These are phyloP conservation scores for Nephrocerus scutellatus DNA, from an alignment of 2,888 invertebrate genomes.

Conservation along the genomic window DNA sequence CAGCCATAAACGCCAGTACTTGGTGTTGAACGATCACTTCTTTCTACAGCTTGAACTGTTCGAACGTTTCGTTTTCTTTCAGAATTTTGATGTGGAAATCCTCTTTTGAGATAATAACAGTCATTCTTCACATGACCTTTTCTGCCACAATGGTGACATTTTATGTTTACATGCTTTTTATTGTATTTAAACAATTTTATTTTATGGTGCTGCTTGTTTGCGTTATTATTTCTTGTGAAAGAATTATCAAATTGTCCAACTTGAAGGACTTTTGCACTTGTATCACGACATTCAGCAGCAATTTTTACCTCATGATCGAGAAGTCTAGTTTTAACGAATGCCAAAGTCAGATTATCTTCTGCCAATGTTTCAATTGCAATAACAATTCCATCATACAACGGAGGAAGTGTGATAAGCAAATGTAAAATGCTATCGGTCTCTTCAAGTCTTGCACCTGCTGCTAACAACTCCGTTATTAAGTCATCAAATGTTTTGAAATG, in stretches of 20 bases:
- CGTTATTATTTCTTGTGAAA: neutral
- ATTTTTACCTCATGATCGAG: constrained; percentile 9
- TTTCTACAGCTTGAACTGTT: neutral
- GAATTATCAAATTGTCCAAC: constrained; percentile 10
- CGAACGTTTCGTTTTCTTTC: constrained; percentile 1
- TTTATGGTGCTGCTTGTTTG: neutral
- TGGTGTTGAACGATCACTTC: constrained; percentile 3
- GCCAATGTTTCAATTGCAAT: too few relatives aligned
- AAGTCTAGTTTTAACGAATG: too few relatives aligned
- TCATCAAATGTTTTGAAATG: too few relatives aligned
- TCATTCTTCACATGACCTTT: constrained; percentile 30
- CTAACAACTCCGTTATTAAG: too few relatives aligned
- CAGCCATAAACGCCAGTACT: constrained; percentile 10
- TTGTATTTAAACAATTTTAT: neutral
- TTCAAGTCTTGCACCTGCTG: too few relatives aligned
- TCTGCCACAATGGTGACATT: constrained; percentile 32
- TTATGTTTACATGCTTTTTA: constrained; percentile 6
- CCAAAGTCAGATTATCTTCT: too few relatives aligned
- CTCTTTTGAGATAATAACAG: constrained; percentile 22
- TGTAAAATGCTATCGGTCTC: too few relatives aligned
- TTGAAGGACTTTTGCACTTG: constrained; percentile 29
- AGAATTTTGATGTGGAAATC: constrained; percentile 4
- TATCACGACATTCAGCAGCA: constrained; percentile 21
- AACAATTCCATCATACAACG: too few relatives aligned
- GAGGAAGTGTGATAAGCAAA: too few relatives aligned